Conservation (phyloP, 2,797 vertebrate species). For the Lagocephalus sceleratus region DNA sequence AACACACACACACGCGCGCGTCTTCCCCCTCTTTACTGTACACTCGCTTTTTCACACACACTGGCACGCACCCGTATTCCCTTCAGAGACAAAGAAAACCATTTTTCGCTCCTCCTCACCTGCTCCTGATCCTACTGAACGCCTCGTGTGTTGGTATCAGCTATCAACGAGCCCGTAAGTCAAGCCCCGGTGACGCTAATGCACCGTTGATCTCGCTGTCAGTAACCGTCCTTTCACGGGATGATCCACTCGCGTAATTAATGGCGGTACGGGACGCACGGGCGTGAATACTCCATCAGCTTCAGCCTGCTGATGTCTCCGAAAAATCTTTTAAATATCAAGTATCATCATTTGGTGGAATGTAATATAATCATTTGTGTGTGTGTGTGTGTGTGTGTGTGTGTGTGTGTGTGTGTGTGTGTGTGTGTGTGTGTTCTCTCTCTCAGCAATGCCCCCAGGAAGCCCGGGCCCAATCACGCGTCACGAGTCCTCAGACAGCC, state of each 20-base stretch:
- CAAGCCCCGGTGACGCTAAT: not conserved
- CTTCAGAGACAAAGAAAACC: conserved; percentile 9
- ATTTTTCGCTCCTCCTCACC: not conserved
- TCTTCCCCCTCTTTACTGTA: conserved; percentile 11
- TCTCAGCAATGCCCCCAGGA: conserved; percentile 84
- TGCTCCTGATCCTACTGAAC: not conserved
- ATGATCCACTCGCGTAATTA: conserved; percentile 15
- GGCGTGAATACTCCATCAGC: no score
- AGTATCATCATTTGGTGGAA: not conserved
- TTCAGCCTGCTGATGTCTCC: not conserved
- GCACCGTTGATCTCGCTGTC: conserved; percentile 18
- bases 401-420: conserved; percentile 4
- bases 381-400: conserved; percentile 3
- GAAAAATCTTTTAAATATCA: conserved; percentile 4
- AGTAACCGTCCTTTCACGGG: conserved; percentile 10
- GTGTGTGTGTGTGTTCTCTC: no score
- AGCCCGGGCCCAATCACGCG: conserved; percentile 90
- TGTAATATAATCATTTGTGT: not conserved
- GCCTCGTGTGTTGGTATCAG: not conserved
- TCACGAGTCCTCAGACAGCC: conserved; percentile 92
- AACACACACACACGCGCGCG: no score
- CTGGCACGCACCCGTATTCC: conserved; percentile 23
- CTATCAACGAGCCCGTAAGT: conserved; percentile 6
- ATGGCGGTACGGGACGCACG: conserved; percentile 16
- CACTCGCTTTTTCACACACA: conserved; percentile 36